Percentiles rank a stretch among this genome's conserved stretches.
These are phyloP conservation scores for Drosophila fungiperda DNA, from an alignment of 2,888 invertebrate genomes.

Conservation along the genomic window DNA sequence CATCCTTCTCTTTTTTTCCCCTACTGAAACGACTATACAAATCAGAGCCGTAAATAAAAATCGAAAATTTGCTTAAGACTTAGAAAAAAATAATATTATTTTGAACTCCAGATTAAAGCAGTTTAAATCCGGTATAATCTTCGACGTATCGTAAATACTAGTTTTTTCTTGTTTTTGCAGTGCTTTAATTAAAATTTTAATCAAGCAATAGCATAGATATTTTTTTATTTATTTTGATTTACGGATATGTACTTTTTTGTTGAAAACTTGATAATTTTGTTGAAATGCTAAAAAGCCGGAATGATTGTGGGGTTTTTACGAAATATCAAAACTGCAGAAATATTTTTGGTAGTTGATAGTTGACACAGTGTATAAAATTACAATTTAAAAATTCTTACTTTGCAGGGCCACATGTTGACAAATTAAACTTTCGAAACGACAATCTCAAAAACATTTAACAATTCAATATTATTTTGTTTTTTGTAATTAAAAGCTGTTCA, in stretches of 20 bases:
- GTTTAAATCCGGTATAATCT: neutral
- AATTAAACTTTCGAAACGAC: constrained; percentile 13
- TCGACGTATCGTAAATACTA: neutral
- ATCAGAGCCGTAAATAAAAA: neutral
- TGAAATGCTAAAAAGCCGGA: constrained; percentile 31
- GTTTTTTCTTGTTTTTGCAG: constrained; percentile 12
- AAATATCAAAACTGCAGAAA: constrained; percentile 4
- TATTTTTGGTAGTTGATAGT: neutral
- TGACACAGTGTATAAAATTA: constrained; percentile 25
- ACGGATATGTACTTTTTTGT: constrained; percentile 10
- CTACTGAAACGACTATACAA: too few species aligned
- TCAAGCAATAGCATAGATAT: constrained; percentile 71
- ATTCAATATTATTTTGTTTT: constrained; percentile 42
- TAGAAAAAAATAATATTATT: neutral
- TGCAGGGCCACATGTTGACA: neutral
- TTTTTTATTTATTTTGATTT: constrained; percentile 58
- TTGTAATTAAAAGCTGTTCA: constrained; percentile 70
- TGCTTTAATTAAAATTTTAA: constrained; percentile 69
- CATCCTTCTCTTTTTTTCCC: too few species aligned
- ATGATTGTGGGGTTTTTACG: neutral
- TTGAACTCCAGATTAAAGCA: neutral
- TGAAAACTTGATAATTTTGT: neutral
- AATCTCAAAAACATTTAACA: constrained; percentile 27
- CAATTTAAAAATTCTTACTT: constrained; percentile 9
- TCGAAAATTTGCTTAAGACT: neutral